Evolutionary conservation across 1,140 invertebrate genomes (phyloP).

Genomic region (Fopius arisanus): DNA sequence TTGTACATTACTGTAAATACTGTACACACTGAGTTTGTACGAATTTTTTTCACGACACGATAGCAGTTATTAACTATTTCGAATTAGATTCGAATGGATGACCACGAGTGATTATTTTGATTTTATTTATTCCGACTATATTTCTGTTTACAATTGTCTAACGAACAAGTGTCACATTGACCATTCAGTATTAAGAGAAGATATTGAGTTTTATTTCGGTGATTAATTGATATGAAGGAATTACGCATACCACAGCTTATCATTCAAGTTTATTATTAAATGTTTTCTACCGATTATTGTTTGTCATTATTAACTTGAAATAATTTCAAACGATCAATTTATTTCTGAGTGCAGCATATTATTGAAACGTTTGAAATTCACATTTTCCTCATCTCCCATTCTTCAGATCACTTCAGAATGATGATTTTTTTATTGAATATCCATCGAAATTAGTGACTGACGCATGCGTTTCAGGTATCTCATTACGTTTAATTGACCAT

Average conservation of each 20-base stretch:
- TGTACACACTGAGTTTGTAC: conserved; percentile 11
- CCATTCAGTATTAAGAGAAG: conserved; percentile 29
- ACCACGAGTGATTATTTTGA: neutral
- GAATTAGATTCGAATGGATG: neutral
- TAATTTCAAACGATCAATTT: neutral
- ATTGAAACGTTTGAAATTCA: too few relatives aligned
- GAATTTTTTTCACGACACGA: neutral
- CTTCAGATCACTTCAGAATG: too few relatives aligned
- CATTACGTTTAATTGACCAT: neutral
- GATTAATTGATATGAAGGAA: neutral
- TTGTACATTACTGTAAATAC: conserved; percentile 28
- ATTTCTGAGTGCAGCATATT: too few relatives aligned
- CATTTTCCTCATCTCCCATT: too few relatives aligned
- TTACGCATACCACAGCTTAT: neutral
- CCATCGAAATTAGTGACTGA: too few relatives aligned
- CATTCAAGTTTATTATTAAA: conserved; percentile 9
- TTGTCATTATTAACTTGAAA: neutral
- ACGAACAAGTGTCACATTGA: neutral
- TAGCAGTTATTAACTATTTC: neutral
- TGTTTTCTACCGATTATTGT: conserved; percentile 9
- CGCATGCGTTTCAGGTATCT: too few relatives aligned
- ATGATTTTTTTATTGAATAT: too few relatives aligned
- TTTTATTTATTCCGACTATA: neutral
- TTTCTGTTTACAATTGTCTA: neutral
- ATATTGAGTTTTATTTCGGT: neutral